These are phyloP conservation scores for Tachystola acroxantha DNA, from an alignment of 2,888 invertebrate species.

Conservation along the genomic window DNA sequence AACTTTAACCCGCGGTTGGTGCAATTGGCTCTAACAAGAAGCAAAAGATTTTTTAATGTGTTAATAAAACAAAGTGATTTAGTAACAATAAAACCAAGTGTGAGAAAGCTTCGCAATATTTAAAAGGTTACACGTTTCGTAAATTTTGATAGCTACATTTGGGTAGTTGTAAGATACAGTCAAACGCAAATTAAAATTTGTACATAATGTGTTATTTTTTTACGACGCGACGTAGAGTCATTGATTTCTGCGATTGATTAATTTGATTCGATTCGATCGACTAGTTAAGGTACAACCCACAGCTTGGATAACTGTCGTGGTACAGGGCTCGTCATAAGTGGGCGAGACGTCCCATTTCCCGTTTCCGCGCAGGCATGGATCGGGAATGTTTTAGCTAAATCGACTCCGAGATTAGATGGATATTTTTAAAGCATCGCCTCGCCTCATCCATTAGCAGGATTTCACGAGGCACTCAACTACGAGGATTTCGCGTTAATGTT, in stretches of 20 bases:
- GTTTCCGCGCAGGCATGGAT: constrained; percentile 47
- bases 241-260: no score
- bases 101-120: neutral
- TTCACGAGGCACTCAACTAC: constrained; percentile 48
- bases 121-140: neutral
- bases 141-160: no score
- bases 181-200: no score
- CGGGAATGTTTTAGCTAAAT: constrained; percentile 61
- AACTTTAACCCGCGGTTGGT: no score
- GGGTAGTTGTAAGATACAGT: no score
- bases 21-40: no score
- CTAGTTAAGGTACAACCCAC: constrained; percentile 2
- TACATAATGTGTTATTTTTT: no score
- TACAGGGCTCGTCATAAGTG: constrained; percentile 39
- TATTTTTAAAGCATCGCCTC: constrained; percentile 64
- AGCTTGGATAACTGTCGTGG: constrained; percentile 12
- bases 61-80: constrained; percentile 5
- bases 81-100: neutral
- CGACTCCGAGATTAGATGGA: constrained; percentile 60
- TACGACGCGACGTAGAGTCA: no score
- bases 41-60: neutral
- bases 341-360: constrained; percentile 54
- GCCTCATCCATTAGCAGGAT: constrained; percentile 65
- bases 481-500: constrained; percentile 47
- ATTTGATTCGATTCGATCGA: no score